Evolutionary conservation across 2,888 invertebrate genomes (phyloP).

Genomic region (Amaurobius ferox): DNA sequence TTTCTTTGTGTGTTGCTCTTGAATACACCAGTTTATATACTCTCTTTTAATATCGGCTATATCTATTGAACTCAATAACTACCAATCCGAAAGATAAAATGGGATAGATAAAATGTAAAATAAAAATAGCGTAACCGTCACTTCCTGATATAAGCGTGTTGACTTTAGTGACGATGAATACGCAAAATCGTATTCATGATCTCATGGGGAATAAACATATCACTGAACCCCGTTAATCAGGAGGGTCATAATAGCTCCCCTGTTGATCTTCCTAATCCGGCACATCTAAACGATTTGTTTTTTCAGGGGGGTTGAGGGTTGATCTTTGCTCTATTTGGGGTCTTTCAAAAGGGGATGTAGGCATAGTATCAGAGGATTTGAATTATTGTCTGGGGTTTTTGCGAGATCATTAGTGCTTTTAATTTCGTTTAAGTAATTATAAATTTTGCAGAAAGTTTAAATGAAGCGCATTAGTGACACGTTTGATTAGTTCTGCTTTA

Average conservation of each 20-base stretch:
- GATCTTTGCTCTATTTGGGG: conserved; percentile 28
- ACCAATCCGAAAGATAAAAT: too few species aligned
- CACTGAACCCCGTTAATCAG: conserved; percentile 8
- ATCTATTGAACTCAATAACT: too few species aligned
- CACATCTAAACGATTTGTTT: conserved; percentile 22
- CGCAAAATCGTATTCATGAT: conserved; percentile 14
- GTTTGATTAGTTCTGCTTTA: too few species aligned
- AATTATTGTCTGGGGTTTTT: conserved; percentile 3
- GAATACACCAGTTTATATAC: too few species aligned
- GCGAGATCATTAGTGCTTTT: not conserved
- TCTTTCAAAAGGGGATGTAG: not conserved
- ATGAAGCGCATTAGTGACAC: too few species aligned
- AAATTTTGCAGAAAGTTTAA: not conserved
- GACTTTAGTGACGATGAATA: not conserved
- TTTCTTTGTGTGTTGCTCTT: too few species aligned
- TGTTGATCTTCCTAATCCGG: conserved; percentile 16
- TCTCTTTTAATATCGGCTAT: too few species aligned
- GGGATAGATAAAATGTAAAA: not conserved
- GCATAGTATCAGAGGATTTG: not conserved
- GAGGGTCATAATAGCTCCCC: conserved; percentile 20
- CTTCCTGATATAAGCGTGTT: not conserved
- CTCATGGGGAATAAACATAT: conserved; percentile 17
- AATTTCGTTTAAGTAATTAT: not conserved
- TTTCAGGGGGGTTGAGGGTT: not conserved
- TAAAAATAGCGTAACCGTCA: not conserved